Evolutionary conservation across 2,888 invertebrate species (phyloP).

Genomic region (Cryptosula pallasiana): DNA sequence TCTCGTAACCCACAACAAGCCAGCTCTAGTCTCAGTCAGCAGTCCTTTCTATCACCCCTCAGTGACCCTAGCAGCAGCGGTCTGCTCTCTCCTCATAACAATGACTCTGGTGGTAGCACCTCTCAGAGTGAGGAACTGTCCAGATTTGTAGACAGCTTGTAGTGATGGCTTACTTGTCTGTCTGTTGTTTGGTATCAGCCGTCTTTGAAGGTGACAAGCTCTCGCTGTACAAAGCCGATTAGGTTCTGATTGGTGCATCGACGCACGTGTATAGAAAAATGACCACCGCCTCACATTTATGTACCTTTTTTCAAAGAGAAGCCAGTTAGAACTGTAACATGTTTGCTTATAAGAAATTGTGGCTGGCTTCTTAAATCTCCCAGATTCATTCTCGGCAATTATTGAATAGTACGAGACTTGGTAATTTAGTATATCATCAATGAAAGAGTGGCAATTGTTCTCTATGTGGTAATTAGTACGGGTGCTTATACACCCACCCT

Average conservation of each 20-base stretch:
- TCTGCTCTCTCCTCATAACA: background rate
- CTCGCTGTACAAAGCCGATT: no score
- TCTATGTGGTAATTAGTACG: no score
- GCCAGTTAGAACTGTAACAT: background rate
- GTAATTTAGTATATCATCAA: background rate
- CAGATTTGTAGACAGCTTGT: background rate
- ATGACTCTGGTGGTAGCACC: background rate
- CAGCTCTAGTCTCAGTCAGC: background rate
- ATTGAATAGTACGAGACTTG: background rate
- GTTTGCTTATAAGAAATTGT: background rate
- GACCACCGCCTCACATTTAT: background rate
- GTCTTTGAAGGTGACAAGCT: no score
- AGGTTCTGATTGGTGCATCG: no score
- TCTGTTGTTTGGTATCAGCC: no score
- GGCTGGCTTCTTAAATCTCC: background rate
- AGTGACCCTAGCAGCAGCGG: background rate
- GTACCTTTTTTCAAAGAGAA: background rate
- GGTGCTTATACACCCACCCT: no score
- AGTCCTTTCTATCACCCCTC: background rate
- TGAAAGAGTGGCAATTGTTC: no score
- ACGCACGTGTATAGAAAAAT: no score
- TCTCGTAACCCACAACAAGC: background rate
- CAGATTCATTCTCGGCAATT: background rate
- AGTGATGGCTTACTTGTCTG: no score
- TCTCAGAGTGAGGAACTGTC: background rate